Evolutionary conservation across 2,797 vertebrate species (phyloP).

Genomic region (Carduelis carduelis): DNA sequence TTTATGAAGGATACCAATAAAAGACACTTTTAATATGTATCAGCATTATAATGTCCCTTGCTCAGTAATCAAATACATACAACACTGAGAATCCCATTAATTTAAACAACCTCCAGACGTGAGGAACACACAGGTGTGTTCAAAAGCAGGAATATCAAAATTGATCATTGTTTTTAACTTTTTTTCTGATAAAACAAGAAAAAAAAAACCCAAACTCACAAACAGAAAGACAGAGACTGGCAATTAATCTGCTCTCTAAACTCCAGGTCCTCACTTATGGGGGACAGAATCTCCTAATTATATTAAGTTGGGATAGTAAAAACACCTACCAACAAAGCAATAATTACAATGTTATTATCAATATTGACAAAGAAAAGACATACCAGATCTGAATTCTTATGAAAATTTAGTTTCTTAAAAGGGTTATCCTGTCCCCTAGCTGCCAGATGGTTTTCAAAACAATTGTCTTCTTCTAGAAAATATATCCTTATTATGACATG

Average conservation of each 20-base stretch:
- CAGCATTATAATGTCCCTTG: neutral
- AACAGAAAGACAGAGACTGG: neutral
- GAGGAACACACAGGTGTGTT: neutral
- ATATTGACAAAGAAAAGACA: neutral
- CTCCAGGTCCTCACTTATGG: neutral
- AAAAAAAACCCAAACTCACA: fast-evolving
- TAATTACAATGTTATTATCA: neutral
- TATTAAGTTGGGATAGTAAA: neutral
- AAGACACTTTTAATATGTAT: neutral
- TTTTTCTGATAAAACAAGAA: neutral
- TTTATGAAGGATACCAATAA: neutral
- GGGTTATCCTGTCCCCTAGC: neutral
- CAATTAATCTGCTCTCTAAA: neutral
- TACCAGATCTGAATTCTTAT: neutral
- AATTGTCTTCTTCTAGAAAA: neutral
- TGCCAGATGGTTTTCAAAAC: neutral
- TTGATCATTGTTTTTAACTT: neutral
- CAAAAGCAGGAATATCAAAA: neutral
- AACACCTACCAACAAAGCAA: neutral
- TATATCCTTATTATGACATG: neutral
- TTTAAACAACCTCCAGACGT: neutral
- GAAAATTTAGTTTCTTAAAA: neutral
- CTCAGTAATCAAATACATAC: neutral
- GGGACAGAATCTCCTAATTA: neutral
- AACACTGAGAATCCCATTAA: neutral